Evolutionary conservation across 2,888 invertebrate genomes (phyloP).

Genomic region (Acronicta aceris): DNA sequence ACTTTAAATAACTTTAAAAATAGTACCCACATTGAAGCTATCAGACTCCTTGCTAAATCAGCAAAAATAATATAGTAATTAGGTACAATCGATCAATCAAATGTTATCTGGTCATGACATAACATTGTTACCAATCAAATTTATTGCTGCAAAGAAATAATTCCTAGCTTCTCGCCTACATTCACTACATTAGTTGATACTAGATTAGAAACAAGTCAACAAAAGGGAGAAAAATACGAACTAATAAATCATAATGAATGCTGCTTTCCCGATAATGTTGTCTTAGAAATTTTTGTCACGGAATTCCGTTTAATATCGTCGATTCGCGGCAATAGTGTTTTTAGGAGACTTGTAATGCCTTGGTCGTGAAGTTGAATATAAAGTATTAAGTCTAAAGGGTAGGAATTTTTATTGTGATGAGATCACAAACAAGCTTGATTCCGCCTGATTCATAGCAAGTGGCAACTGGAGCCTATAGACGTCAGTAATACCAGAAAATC

Average conservation of each 20-base stretch:
- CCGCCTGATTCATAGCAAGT: too few relatives aligned
- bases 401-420: too few relatives aligned
- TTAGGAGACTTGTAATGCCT: slow-evolving; percentile 5
- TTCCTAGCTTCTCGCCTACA: not conserved
- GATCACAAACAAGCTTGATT: too few relatives aligned
- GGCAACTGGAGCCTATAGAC: too few relatives aligned
- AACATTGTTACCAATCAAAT: not conserved
- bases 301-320: slow-evolving; percentile 29
- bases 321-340: slow-evolving; percentile 29
- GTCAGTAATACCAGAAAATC: too few relatives aligned
- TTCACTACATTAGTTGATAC: not conserved
- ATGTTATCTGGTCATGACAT: too few relatives aligned
- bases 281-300: slow-evolving; percentile 42
- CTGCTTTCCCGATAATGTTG: slow-evolving; percentile 46
- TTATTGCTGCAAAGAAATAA: not conserved
- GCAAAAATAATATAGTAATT: not conserved
- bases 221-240: slow-evolving; percentile 25
- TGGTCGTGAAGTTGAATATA: slow-evolving; percentile 6
- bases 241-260: slow-evolving; percentile 36
- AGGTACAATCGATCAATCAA: not conserved
- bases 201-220: not conserved
- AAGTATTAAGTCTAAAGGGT: not conserved
- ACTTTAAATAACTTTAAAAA: too few relatives aligned
- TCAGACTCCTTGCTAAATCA: not conserved
- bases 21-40: too few relatives aligned